Evolutionary conservation across 2,797 vertebrate species (phyloP), one percentile per base, ranked within the genome.

Genomic region (Staurois parvus): DNA sequence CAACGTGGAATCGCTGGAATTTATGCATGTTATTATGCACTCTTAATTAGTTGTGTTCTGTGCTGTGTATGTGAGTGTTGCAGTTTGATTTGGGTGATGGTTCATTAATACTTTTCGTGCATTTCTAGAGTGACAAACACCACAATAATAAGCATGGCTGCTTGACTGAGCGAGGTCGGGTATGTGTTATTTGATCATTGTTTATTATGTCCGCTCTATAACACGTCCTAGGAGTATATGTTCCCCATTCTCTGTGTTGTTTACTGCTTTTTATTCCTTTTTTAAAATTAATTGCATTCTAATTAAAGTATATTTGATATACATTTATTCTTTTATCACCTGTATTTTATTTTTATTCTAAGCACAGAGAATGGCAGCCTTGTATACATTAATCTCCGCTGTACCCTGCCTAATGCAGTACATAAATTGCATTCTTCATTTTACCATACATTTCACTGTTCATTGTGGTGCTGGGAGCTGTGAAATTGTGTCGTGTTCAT

Each of bases 91-190:
- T 68, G 76, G 72, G 59, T 69, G 76, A 74, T 67, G 26, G 72
- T 70, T 26, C 88, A 90, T 90, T 88, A 90, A 79, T 90, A 88
- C 90, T 89, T 93, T 89, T 93, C 76, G 30, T 91, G 90, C 90
- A 75, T 91, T 90, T 90, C 89, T 90, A 93, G 93, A 92, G 87
- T 81, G 92, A 89, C 88, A 90, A 92, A 90, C 90, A 42, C 10
- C 42, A 91, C 88, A 94, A 88, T 32, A 91, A 92, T 95, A 95
- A 93, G 91, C 93, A 93, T 91, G 92, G 90, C 91, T 93, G 95
- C 93, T 93, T 96, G 92, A 94, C 94, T 93, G 94, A 97, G 91
- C 95, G 88, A 87, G 95, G 96, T 93, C 95, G 95, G 97, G 96
- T 97, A 97, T 88, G 97, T 97, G 93, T 84, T 88, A 88, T 88